Evolutionary conservation across 1,140 invertebrate species (phyloP), one percentile per base, ranked within the genome.

Genomic region (Nautilus pompilius): DNA sequence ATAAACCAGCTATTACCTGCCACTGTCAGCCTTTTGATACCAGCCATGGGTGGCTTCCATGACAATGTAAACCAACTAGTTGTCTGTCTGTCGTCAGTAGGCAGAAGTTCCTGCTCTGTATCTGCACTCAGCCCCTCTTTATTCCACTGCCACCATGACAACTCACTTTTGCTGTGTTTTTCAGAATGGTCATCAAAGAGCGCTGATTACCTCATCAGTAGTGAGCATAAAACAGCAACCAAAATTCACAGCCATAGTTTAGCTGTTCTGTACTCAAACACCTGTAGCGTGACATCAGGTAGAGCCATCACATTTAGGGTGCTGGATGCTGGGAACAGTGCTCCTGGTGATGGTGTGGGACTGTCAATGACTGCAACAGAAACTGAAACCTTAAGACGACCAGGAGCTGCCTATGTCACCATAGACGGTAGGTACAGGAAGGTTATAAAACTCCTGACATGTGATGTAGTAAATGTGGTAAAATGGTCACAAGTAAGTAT

Each of bases 191-290:
- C 55, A 29, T 45, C 49, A 30, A 49, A 32, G 28, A 64, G 63
- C 55, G 64, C 71, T 29, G 74, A 69, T n/a, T 80, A 80, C 54
- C 49, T 58, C 41, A 54, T 66, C 6, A 76, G 71, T 60, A 75
- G 78, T 67, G 79, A 80, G 48, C 69, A 76, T 57, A 74, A 71
- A 49, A 78, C 70, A 29, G 75, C 69, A 1, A 78, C 76, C 3
- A 57, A 73, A 33, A 65, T 62, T 20, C 30, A 45, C 10, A 62
- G 63, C n/a, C 72, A 72, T 22, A 22, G 69, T 6, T 71, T 72
- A 5, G 34, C 57, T 32, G 67, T 78, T 1, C 63, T 79, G 5
- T 77, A 79, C 55, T 80, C 79, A 1, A 70, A 63, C 30, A 49
- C 24, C 3, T 57, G 62, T 10, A 69, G 64, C 33, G 76, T 74